A percentile compares a stretch with the other conserved stretches of the same genome.
These are phyloP conservation scores for Peromyscus nudipes DNA, from an alignment of 2,797 vertebrate genomes.

Conservation along the genomic window DNA sequence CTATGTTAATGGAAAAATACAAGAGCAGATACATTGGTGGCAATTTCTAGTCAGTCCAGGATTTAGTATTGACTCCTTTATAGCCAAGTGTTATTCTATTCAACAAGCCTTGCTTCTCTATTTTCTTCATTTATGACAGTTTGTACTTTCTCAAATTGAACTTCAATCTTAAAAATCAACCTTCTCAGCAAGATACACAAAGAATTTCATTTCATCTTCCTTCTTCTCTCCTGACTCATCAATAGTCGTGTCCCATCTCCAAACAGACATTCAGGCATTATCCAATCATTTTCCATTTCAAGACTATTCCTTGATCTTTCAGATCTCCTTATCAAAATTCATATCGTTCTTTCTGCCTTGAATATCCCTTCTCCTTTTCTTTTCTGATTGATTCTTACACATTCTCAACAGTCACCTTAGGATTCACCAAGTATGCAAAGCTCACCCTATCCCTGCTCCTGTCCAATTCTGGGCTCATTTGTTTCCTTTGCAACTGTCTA, in stretches of 20 bases:
- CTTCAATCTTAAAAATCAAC: constrained; percentile 51
- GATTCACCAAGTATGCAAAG: neutral
- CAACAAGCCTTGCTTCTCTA: neutral
- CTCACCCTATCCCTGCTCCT: neutral
- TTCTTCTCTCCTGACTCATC: neutral
- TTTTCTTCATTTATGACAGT: constrained; percentile 18
- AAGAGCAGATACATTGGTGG: neutral
- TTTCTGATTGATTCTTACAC: constrained; percentile 46
- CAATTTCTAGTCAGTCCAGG: constrained; percentile 21
- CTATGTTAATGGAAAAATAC: neutral
- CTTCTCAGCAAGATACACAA: constrained; percentile 17
- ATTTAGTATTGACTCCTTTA: constrained; percentile 38
- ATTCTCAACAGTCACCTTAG: constrained; percentile 36
- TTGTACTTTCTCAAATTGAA: constrained; percentile 36
- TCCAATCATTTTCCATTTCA: neutral
- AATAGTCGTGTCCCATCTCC: neutral
- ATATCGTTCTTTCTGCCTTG: constrained; percentile 33
- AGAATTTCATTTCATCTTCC: neutral
- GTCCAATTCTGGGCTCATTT: constrained; percentile 46
- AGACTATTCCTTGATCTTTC: constrained; percentile 31
- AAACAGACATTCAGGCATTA: neutral
- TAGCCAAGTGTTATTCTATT: constrained; percentile 33
- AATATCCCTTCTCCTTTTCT: constrained; percentile 57
- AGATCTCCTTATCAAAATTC: constrained; percentile 56
- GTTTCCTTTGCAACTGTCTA: constrained; percentile 46